Conservation (phyloP, 2,888 invertebrate species). For the Acleris literana region DNA sequence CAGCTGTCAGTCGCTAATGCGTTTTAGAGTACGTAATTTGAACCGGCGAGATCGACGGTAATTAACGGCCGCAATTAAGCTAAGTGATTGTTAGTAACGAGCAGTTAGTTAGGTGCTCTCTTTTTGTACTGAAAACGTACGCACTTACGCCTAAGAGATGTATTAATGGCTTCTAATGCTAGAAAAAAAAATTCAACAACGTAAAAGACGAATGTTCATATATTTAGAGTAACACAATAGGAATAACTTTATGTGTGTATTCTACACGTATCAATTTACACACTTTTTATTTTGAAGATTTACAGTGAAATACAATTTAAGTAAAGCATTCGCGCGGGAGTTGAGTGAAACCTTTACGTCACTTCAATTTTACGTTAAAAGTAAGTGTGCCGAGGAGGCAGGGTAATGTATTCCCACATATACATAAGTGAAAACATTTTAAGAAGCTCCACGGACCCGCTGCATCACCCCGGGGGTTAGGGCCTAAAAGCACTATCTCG, state of each 20-base stretch:
- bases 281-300: constrained; percentile 48
- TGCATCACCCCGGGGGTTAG: constrained; percentile 83
- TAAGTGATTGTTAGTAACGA: constrained; percentile 80
- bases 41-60: constrained; percentile 81
- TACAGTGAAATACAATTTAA: constrained; percentile 77
- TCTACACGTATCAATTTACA: constrained; percentile 17
- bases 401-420: constrained; percentile 83
- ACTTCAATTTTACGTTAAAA: constrained; percentile 82
- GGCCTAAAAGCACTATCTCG: constrained; percentile 84
- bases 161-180: too few species aligned
- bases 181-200: too few species aligned
- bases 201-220: too few species aligned
- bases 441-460: constrained; percentile 82
- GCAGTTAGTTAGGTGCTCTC: constrained; percentile 53
- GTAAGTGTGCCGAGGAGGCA: constrained; percentile 79
- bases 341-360: constrained; percentile 79
- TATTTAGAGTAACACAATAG: too few species aligned
- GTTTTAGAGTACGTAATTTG: constrained; percentile 84
- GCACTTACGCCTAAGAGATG: constrained; percentile 8
- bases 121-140: constrained; percentile 22
- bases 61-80: constrained; percentile 82
- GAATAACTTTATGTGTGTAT: constrained; percentile 4
- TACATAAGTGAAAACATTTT: constrained; percentile 84
- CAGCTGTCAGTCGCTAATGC: constrained; percentile 83
- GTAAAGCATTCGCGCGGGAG: constrained; percentile 75